Evolutionary conservation across 1,140 invertebrate species (phyloP).

Genomic region (Eumeta japonica): DNA sequence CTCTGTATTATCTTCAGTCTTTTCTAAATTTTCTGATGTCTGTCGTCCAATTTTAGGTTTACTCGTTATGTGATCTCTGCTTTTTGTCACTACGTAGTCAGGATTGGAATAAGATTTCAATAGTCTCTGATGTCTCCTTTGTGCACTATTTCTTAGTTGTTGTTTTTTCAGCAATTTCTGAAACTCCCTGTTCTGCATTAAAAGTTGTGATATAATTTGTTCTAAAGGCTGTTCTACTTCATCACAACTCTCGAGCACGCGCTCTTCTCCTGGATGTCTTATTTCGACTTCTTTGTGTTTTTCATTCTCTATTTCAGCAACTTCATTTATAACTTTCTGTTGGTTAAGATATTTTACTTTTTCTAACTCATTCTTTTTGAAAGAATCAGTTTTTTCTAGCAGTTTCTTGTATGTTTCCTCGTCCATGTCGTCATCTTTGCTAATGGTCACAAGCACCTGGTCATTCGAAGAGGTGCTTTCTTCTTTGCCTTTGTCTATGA

Average conservation of each 20-base stretch:
- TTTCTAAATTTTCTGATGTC: constrained; percentile 38
- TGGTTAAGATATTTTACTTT: constrained; percentile 51
- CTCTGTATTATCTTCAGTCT: constrained; percentile 11
- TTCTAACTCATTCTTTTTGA: constrained; percentile 56
- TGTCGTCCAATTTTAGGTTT: constrained; percentile 53
- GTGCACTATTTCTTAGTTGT: constrained; percentile 60
- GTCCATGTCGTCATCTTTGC: constrained; percentile 48
- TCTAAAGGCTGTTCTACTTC: constrained; percentile 64
- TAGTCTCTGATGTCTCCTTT: constrained; percentile 59
- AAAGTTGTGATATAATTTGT: constrained; percentile 77
- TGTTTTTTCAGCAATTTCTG: constrained; percentile 72
- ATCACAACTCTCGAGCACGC: constrained; percentile 39
- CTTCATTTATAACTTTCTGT: constrained; percentile 49
- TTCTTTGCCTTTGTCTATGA: constrained; percentile 26
- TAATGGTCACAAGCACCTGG: constrained; percentile 31
- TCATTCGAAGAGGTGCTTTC: too few relatives aligned
- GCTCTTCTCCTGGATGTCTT: constrained; percentile 26
- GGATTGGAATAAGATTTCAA: constrained; percentile 55
- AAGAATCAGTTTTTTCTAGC: constrained; percentile 57
- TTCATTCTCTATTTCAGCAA: constrained; percentile 35
- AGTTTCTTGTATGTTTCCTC: constrained; percentile 52
- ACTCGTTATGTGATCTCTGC: constrained; percentile 42
- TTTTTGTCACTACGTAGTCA: constrained; percentile 36
- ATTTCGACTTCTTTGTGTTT: constrained; percentile 9
- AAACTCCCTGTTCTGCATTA: constrained; percentile 82